phyloP scores from a whole-genome alignment of 1,140 invertebrate genomes.

The Drosophila yakuba region DNA sequence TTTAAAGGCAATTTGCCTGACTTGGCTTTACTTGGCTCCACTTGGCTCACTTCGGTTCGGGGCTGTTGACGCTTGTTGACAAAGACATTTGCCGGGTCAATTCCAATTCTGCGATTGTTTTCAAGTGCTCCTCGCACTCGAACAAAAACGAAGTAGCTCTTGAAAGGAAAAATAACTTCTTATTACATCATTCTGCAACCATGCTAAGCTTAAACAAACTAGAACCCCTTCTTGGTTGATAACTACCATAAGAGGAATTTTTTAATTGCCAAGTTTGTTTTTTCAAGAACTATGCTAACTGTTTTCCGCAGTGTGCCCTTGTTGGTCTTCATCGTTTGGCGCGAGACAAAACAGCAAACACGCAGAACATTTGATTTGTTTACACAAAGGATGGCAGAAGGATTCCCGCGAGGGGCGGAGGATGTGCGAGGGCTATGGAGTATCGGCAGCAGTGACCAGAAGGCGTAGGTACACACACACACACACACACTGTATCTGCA shows the following conservation, averaged over 20 bases:
- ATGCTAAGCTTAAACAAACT: no score
- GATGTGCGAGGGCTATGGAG: not conserved
- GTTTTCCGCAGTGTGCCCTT: slow-evolving; percentile 10
- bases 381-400: slow-evolving; percentile 58
- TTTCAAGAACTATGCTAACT: not conserved
- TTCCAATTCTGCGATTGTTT: slow-evolving; percentile 46
- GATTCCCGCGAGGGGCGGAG: slow-evolving; percentile 4
- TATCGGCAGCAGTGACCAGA: slow-evolving; percentile 70
- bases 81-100: slow-evolving; percentile 76
- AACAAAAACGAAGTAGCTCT: not conserved
- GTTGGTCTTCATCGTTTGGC: slow-evolving; percentile 38
- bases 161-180: not conserved
- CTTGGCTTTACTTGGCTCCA: slow-evolving; percentile 52
- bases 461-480: slow-evolving; percentile 66
- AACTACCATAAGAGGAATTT: no score
- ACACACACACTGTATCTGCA: slow-evolving; percentile 17
- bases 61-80: slow-evolving; percentile 61
- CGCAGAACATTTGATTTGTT: slow-evolving; percentile 74
- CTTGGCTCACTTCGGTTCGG: slow-evolving; percentile 28
- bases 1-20: slow-evolving; percentile 71
- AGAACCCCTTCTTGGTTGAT: no score
- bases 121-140: slow-evolving; percentile 17
- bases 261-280: not conserved
- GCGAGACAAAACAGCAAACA: slow-evolving; percentile 64
- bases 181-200: not conserved